These are phyloP conservation scores for Norana najaformis DNA, from an alignment of 2,888 invertebrate species.

Conservation along the genomic window DNA sequence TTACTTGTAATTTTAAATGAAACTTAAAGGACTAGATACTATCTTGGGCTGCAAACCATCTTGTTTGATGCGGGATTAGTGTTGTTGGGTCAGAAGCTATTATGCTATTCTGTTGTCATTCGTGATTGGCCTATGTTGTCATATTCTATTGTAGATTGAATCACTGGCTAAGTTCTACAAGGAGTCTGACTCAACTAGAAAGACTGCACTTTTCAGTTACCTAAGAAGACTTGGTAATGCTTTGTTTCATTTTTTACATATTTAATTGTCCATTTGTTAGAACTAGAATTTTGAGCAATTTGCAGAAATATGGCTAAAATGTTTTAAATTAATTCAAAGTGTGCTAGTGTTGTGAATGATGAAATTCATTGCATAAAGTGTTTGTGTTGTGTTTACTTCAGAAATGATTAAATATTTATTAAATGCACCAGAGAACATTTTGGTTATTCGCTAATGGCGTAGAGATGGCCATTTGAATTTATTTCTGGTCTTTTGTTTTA, in stretches of 20 bases:
- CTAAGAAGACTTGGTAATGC: conserved; percentile 52
- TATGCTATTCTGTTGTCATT: not conserved
- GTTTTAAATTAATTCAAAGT: not conserved
- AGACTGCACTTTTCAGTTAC: conserved; percentile 80
- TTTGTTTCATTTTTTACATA: not conserved
- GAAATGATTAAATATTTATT: not conserved
- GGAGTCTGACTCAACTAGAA: conserved; percentile 76
- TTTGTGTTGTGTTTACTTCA: not conserved
- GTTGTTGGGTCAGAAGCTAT: not conserved
- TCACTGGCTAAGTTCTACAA: conserved; percentile 60
- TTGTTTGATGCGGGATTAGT: not conserved
- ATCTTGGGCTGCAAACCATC: not conserved
- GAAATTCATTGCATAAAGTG: not conserved
- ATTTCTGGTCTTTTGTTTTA: too few species aligned
- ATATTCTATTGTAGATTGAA: conserved; percentile 58
- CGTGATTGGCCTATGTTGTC: not conserved
- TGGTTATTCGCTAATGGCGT: too few species aligned
- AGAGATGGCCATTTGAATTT: too few species aligned
- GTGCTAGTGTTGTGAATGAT: not conserved
- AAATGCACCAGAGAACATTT: not conserved
- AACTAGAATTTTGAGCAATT: not conserved
- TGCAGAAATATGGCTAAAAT: not conserved
- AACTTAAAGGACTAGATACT: not conserved
- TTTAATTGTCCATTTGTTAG: not conserved
- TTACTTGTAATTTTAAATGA: not conserved